Percentiles rank a stretch among this genome's conserved stretches.
phyloP scores from a whole-genome alignment of 2,113 vertebrate species.

The Psittacus erithacus region DNA sequence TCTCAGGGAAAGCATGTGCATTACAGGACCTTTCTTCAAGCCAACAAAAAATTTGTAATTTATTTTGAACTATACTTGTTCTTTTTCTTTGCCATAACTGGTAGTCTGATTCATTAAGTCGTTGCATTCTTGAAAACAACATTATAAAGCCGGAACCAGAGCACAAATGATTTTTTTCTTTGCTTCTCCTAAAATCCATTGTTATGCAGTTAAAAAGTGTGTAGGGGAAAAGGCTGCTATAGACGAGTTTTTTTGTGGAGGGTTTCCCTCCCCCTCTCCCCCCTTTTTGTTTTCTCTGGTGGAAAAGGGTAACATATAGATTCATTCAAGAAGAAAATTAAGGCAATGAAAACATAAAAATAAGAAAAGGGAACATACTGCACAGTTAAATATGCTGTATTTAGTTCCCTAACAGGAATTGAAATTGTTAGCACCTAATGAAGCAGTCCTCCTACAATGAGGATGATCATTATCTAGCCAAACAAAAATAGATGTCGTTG shows the following conservation, averaged over 20 bases:
- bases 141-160: not conserved
- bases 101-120: not conserved
- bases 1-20: not conserved
- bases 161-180: not conserved
- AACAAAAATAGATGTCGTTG: not conserved
- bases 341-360: not conserved
- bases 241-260: rapidly evolving
- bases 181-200: not conserved
- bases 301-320: not conserved
- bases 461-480: not conserved
- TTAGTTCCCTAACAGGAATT: not conserved
- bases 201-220: not conserved
- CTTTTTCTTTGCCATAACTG: not conserved
- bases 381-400: not conserved
- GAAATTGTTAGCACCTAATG: not conserved
- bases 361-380: not conserved
- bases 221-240: not conserved
- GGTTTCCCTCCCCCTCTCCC: too few relatives aligned
- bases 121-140: not conserved
- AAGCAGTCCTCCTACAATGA: not conserved
- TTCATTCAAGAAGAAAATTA: not conserved
- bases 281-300: rapidly evolving
- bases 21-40: not conserved
- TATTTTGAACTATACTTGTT: not conserved
- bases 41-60: not conserved